phyloP scores from a whole-genome alignment of 2,888 invertebrate genomes.

The Drosophila mettleri region DNA sequence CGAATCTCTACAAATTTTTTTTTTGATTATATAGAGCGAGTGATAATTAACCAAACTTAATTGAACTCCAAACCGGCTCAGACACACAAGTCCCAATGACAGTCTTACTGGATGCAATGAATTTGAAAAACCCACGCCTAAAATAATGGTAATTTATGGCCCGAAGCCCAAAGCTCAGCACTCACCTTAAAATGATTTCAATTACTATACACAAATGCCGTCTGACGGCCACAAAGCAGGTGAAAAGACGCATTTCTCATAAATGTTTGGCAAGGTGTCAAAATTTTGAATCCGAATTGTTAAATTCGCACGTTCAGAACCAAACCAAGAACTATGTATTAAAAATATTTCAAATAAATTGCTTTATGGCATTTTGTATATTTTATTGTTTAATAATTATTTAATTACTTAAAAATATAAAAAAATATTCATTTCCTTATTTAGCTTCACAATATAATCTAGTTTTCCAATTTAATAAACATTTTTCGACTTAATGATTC shows the following conservation, averaged over 20 bases:
- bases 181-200: conserved; percentile 63
- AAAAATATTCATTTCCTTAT: neutral
- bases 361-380: neutral
- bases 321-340: neutral
- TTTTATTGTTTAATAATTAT: too few species aligned
- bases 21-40: conserved; percentile 35
- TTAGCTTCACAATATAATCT: neutral
- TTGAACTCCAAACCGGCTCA: conserved; percentile 45
- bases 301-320: conserved; percentile 7
- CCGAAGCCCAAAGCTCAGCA: conserved; percentile 28
- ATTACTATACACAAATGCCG: conserved; percentile 33
- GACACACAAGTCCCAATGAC: conserved; percentile 10
- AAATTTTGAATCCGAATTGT: conserved; percentile 10
- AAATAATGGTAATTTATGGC: conserved; percentile 56
- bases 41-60: conserved; percentile 52
- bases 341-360: neutral
- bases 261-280: conserved; percentile 19
- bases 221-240: conserved; percentile 25
- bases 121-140: conserved; percentile 45
- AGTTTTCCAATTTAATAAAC: neutral
- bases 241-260: conserved; percentile 58
- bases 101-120: neutral
- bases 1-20: conserved; percentile 20
- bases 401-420: too few species aligned
- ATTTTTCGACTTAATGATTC: neutral